phyloP scores from a whole-genome alignment of 2,888 invertebrate genomes.

The Drosophila cognata region DNA sequence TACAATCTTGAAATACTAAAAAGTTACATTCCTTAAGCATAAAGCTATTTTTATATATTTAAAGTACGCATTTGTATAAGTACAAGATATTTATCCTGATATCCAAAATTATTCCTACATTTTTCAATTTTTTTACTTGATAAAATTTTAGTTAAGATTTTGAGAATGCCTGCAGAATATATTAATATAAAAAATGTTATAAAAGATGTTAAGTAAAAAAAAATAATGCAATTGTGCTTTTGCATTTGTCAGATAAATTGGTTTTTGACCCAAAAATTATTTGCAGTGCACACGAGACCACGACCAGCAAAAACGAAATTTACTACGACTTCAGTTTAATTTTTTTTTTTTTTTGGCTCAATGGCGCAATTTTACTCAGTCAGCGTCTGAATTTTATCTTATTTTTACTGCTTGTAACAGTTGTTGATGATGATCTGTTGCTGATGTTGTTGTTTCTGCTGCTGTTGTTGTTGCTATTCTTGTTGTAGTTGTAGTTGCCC shows the following conservation, averaged over 20 bases:
- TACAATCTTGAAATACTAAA: background rate
- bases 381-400: conserved; percentile 70
- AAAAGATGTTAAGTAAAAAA: background rate
- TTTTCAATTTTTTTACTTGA: background rate
- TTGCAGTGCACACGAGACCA: conserved; percentile 43
- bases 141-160: background rate
- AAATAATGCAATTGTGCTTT: background rate
- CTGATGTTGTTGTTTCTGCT: conserved; percentile 16
- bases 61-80: background rate
- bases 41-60: background rate
- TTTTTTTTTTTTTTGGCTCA: conserved; percentile 44
- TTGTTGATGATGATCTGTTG: conserved; percentile 63
- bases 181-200: background rate
- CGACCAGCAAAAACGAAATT: conserved; percentile 28
- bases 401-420: conserved; percentile 76
- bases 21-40: background rate
- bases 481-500: conserved; percentile 42
- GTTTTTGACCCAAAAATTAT: background rate
- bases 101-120: background rate
- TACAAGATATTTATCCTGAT: background rate
- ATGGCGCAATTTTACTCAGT: conserved; percentile 73
- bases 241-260: background rate
- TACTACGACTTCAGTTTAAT: conserved; percentile 29
- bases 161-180: background rate
- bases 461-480: conserved; percentile 24